Evolutionary conservation across 64 coral and sea anemone species (phyloP).

Genomic region (Porites australiensis): DNA sequence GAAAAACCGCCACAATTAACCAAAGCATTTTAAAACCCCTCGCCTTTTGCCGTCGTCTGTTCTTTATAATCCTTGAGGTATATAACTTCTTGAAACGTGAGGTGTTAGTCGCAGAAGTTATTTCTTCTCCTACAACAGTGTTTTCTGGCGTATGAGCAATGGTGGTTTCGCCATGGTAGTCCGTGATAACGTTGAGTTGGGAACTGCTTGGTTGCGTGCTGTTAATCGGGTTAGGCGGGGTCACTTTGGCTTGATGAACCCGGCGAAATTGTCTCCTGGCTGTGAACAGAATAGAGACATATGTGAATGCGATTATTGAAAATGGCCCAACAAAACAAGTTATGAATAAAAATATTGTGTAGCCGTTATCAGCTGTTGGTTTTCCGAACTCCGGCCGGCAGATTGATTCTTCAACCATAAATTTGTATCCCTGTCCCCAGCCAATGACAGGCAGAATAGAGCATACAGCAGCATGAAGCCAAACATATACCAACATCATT

Average conservation of each 20-base stretch:
- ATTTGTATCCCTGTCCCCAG: conserved; percentile 82
- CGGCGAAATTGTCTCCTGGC: conserved; percentile 82
- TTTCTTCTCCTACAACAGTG: conserved; percentile 65
- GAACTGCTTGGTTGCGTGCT: conserved; percentile 6
- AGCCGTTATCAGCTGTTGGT: conserved; percentile 80
- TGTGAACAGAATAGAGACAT: conserved; percentile 85
- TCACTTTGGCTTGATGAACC: conserved; percentile 71
- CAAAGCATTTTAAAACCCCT: conserved; percentile 86
- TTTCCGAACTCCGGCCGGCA: conserved; percentile 83
- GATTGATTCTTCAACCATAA: conserved; percentile 66
- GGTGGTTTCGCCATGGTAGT: conserved; percentile 2
- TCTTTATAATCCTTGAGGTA: background rate
- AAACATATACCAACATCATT: conserved; percentile 74
- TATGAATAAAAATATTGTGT: conserved; percentile 85
- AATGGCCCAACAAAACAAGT: conserved; percentile 82
- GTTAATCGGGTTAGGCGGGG: background rate
- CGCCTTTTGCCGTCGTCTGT: conserved; percentile 39
- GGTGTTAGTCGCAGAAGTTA: conserved; percentile 84
- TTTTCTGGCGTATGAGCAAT: conserved; percentile 47
- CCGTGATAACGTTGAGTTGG: background rate
- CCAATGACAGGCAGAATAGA: conserved; percentile 70
- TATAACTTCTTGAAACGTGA: conserved; percentile 9
- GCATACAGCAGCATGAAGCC: conserved; percentile 68
- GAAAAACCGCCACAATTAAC: conserved; percentile 80
- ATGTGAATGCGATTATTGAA: conserved; percentile 72